A percentile compares a stretch with the other conserved stretches of the same genome.
These are phyloP conservation scores for Diuraphis noxia DNA, from an alignment of 1,140 invertebrate species.

Conservation along the genomic window DNA sequence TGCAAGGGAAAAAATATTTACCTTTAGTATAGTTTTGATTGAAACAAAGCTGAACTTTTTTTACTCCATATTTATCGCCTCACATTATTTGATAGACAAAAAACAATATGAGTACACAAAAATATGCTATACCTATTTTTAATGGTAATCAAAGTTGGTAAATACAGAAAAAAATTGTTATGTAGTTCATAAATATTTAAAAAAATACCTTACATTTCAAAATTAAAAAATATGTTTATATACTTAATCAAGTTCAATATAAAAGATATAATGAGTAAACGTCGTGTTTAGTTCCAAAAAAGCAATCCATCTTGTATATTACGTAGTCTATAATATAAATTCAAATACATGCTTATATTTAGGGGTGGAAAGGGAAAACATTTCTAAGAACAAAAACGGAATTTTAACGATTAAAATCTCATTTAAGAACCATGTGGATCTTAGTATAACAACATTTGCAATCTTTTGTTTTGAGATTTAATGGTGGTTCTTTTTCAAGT, in stretches of 20 bases:
- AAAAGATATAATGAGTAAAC: neutral
- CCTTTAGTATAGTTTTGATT: neutral
- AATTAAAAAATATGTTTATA: neutral
- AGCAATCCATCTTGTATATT: neutral
- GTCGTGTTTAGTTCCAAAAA: neutral
- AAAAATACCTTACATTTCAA: neutral
- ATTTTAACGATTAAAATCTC: neutral
- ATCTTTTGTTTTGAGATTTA: neutral
- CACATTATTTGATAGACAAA: neutral
- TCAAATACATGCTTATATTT: neutral
- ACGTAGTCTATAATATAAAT: neutral
- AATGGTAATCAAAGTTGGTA: neutral
- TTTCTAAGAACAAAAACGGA: neutral
- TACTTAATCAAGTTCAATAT: neutral
- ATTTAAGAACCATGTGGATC: neutral
- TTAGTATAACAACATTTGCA: neutral
- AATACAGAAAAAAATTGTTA: neutral
- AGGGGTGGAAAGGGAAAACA: too few species aligned
- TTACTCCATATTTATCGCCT: neutral
- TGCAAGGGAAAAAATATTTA: neutral
- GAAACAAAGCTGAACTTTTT: neutral
- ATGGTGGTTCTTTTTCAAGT: neutral
- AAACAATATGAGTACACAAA: neutral
- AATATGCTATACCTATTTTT: neutral
- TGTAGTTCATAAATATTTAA: neutral